Percentiles rank a stretch among this genome's conserved stretches.
Evolutionary conservation across 2,888 invertebrate genomes (phyloP).

Genomic region (Dasypolia templi): DNA sequence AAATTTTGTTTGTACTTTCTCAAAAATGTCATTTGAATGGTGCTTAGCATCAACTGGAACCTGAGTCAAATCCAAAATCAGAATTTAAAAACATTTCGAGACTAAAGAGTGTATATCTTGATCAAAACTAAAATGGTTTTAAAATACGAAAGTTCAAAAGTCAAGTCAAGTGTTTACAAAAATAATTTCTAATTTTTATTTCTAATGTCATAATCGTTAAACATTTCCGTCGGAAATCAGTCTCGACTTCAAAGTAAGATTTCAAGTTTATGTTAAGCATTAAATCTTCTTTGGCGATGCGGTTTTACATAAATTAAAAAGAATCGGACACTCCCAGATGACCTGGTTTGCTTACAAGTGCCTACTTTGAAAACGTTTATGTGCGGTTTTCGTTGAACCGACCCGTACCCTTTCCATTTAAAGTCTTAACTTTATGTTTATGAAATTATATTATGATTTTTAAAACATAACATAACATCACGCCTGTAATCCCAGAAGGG

Average conservation of each 20-base stretch:
- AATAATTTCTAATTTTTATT: conserved; percentile 17
- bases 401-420: neutral
- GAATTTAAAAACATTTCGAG: neutral
- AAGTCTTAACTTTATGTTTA: neutral
- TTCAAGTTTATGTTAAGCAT: conserved; percentile 47
- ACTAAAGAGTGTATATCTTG: neutral
- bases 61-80: neutral
- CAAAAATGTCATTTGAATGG: conserved; percentile 25
- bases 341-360: conserved; percentile 14
- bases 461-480: too few relatives aligned
- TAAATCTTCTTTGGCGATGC: conserved; percentile 35
- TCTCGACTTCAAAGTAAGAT: conserved; percentile 20
- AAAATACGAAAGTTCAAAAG: conserved; percentile 19
- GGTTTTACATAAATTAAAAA: conserved; percentile 45
- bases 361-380: conserved; percentile 17
- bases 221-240: conserved; percentile 4
- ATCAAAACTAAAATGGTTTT: neutral
- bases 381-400: conserved; percentile 5
- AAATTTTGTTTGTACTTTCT: conserved; percentile 50
- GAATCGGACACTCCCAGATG: conserved; percentile 29
- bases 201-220: conserved; percentile 31
- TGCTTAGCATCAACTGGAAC: conserved; percentile 4
- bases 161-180: conserved; percentile 7
- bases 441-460: neutral
- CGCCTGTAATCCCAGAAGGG: too few relatives aligned